Evolutionary conservation across 2,797 vertebrate genomes (phyloP), one percentile per base, ranked within the genome.

Genomic region (Falco columbarius): DNA sequence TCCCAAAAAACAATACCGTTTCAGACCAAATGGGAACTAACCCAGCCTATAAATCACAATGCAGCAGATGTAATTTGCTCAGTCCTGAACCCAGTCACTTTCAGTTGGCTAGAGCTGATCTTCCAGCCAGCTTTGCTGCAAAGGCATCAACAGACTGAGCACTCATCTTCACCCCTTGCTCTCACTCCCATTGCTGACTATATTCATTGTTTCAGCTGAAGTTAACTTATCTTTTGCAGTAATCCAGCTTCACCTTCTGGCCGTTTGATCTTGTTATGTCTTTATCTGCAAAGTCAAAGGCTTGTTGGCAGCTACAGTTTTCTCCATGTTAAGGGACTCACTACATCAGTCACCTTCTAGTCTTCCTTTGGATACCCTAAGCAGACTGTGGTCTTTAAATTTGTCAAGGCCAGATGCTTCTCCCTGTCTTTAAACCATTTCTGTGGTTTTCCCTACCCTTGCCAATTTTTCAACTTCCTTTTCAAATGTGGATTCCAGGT

Each of bases 1-100:
- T 97, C 86, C 81, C 88, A 85, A 93, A 79, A 92, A 82, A 34
- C 47, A 84, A 92, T 77, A 86, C 3, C 2, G 44, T 95, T 97
- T 92, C 77, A 91, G 55, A 80, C 32, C 74, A 85, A 95, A 74
- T 80, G 63, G 67, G 86, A 94, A 76, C 46, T 81, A 76, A 93
- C 92, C 61, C 0, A 4, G 29, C 30, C 83, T 54, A 56, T 97
- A 92, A 93, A 87, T 92, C 77, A 80, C 1, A 1, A 59, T 29
- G 63, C 40, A 89, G 86, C 47, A 54, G 24, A 81, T 17, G 47
- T 36, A 84, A 83, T 52, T 44, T 3, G 0, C 80, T 89, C 70
- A 40, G 40, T 70, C 63, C 71, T 89, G 63, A 81, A 8, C 13
- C 6, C 63, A 56, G 71, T 58, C 71, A 67, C 59, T 92, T 94